These are phyloP conservation scores for Merops nubicus DNA, from an alignment of 2,113 vertebrate species.

Conservation along the genomic window DNA sequence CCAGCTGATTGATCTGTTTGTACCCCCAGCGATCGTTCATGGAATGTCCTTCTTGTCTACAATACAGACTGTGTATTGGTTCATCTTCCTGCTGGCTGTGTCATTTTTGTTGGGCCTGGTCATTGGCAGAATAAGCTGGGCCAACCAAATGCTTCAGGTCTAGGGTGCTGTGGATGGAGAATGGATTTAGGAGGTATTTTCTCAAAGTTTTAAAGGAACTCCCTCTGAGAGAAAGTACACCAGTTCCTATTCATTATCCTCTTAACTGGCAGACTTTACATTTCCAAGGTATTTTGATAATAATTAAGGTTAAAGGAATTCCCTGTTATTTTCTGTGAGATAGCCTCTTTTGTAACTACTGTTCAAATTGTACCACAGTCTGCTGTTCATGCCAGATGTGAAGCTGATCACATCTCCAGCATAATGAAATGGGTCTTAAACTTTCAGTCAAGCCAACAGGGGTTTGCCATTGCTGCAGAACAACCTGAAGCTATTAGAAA, in stretches of 20 bases:
- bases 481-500: conserved; percentile 75
- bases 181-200: not conserved
- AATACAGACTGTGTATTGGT: too few relatives aligned
- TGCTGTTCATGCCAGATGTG: conserved; percentile 68
- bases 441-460: conserved; percentile 77
- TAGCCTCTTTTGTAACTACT: not conserved
- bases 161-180: not conserved
- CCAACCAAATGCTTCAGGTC: not conserved
- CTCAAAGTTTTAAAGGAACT: not conserved
- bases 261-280: not conserved
- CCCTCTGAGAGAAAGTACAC: not conserved
- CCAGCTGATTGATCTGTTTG: too few relatives aligned
- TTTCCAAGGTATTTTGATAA: not conserved
- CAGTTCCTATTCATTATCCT: not conserved
- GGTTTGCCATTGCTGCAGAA: conserved; percentile 77
- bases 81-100: too few relatives aligned
- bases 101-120: too few relatives aligned
- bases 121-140: too few relatives aligned
- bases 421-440: conserved; percentile 69
- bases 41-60: too few relatives aligned
- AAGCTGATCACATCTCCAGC: conserved; percentile 62
- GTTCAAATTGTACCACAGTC: not conserved
- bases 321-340: not conserved
- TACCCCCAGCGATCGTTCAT: too few relatives aligned
- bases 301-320: not conserved